Evolutionary conservation across 1,140 invertebrate species (phyloP), one percentile per base, ranked within the genome.

Genomic region (Neelides sp.): DNA sequence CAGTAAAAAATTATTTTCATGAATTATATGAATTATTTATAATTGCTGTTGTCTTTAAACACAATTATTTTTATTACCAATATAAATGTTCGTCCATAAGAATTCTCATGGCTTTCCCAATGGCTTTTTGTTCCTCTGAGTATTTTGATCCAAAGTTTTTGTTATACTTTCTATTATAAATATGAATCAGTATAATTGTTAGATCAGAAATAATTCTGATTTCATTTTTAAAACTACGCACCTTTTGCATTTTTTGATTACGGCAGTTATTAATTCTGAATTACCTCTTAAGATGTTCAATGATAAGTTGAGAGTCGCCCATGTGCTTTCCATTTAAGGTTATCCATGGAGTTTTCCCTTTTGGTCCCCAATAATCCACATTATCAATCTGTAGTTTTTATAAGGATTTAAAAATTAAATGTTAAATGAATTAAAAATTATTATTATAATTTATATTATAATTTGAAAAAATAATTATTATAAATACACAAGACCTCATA

Each of bases 341-440:
- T 23, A 71, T 68, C 66, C 67, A 71, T 2, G 69, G 69, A 26
- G 48, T 57, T 48, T 60, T 63, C 7, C 56, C 62, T 17, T 51
- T 48, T 4, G 48, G 32, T 15, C 55, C 44, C 30, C 27, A 36
- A 8, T 54, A 45, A 20, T 50, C 36, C 22, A 49, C 28, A 27
- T n/a, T 24, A 28, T 58, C 56, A 2, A 50, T 13, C 52, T 58
- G 28, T 8, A n/a, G n/a, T 3, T 40, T 40, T 27, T 4, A 44
- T 23, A 44, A 8, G 27, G 37, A 10, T 8, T 40, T 10, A 40
- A 8, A 8, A 5, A 15, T 7, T 7, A 13, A 5, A 8, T 3
- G 26, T 13, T 3, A 53, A 3, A 10, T 12, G n/a, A 35, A 2
- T n/a, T 22, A 35, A 15, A 48, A 28, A 15, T 4, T 19, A 12